These are phyloP conservation scores for Lochmaea crataegi DNA, from an alignment of 2,888 invertebrate species.

Conservation along the genomic window DNA sequence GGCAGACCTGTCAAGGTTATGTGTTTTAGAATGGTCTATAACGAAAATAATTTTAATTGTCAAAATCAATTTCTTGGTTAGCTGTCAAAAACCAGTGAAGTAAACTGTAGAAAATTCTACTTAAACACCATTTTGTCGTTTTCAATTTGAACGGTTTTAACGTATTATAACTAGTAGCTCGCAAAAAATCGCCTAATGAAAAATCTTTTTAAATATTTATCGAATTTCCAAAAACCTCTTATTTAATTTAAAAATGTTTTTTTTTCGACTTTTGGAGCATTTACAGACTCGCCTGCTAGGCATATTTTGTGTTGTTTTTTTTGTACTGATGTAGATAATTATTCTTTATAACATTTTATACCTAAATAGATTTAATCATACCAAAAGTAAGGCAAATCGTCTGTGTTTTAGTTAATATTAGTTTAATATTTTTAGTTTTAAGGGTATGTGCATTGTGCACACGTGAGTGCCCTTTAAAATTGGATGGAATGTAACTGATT, in stretches of 20 bases:
- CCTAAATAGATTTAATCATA: slow-evolving; percentile 33
- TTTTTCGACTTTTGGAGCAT: background rate
- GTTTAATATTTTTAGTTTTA: background rate
- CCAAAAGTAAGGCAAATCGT: slow-evolving; percentile 29
- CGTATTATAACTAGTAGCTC: too few species aligned
- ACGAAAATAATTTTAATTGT: too few species aligned
- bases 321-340: slow-evolving; percentile 44
- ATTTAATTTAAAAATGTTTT: background rate
- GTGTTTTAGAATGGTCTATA: too few species aligned
- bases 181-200: too few species aligned
- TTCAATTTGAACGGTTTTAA: too few species aligned
- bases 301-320: slow-evolving; percentile 37
- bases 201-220: background rate
- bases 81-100: too few species aligned
- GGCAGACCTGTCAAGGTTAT: too few species aligned
- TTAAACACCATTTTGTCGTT: too few species aligned
- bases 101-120: too few species aligned
- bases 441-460: background rate
- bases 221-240: background rate
- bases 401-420: slow-evolving; percentile 18
- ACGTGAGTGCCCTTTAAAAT: background rate
- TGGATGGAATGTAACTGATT: background rate
- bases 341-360: slow-evolving; percentile 30
- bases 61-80: too few species aligned
- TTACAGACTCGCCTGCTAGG: slow-evolving; percentile 27